Conservation (phyloP, 2,888 invertebrate genomes). For the Eurytoma californica region DNA sequence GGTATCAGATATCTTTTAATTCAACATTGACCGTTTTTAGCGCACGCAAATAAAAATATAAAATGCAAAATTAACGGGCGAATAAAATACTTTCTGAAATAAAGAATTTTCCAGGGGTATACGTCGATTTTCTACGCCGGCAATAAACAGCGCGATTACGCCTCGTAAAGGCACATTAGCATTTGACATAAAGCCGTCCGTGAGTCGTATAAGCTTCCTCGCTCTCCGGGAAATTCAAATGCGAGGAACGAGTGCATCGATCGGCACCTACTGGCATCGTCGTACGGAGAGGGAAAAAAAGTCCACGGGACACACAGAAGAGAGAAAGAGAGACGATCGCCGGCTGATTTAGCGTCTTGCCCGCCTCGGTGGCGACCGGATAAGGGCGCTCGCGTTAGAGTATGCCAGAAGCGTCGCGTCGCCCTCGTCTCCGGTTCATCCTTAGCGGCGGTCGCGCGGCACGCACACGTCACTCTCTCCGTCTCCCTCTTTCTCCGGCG, state of each 20-base stretch:
- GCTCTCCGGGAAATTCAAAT: not conserved
- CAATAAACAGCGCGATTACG: not conserved
- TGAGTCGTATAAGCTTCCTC: not conserved
- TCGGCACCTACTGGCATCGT: not conserved
- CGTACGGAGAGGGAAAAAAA: not conserved
- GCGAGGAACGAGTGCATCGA: not conserved
- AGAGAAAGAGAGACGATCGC: not conserved
- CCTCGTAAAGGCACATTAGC: not conserved
- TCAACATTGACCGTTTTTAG: not conserved
- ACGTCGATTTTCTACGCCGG: not conserved
- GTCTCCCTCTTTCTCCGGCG: not conserved
- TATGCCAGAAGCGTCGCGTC: slow-evolving; percentile 29
- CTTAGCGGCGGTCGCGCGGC: slow-evolving; percentile 13
- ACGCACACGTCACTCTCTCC: slow-evolving; percentile 15
- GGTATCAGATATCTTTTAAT: not conserved
- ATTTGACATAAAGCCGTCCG: slow-evolving; percentile 4
- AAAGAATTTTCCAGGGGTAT: not conserved
- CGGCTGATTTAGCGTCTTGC: not conserved
- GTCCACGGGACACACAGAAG: not conserved
- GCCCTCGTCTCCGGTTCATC: slow-evolving; percentile 30
- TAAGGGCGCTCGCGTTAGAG: slow-evolving; percentile 2
- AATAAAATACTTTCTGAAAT: not conserved
- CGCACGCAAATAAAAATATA: too few species aligned
- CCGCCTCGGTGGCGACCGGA: not conserved
- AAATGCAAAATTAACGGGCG: too few species aligned